Evolutionary conservation across 2,113 vertebrate genomes (phyloP).

Genomic region (Nesoenas mayeri): DNA sequence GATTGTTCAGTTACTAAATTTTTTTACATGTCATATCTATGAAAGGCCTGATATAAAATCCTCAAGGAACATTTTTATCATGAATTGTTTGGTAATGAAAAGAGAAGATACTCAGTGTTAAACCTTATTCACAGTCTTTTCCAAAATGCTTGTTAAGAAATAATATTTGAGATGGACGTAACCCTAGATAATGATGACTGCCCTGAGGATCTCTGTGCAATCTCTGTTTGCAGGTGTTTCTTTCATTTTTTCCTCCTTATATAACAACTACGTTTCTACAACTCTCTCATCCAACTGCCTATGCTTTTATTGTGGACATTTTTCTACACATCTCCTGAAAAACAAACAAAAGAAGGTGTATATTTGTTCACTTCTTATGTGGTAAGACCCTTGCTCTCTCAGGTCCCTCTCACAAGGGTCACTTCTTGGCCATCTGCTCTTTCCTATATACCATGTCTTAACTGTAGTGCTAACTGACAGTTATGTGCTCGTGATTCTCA

Average conservation of each 20-base stretch:
- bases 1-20: constrained; percentile 31
- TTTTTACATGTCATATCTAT: constrained; percentile 31
- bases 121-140: neutral
- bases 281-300: neutral
- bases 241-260: neutral
- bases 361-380: neutral
- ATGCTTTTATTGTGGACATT: neutral
- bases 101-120: neutral
- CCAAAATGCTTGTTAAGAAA: neutral
- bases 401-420: neutral
- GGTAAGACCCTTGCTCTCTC: neutral
- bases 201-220: neutral
- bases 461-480: neutral
- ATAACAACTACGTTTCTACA: neutral
- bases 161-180: neutral
- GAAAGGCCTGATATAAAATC: neutral
- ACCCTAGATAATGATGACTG: neutral
- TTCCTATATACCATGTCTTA: neutral
- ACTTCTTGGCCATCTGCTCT: constrained; percentile 13
- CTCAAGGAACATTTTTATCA: neutral
- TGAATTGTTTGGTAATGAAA: neutral
- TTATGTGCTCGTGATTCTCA: constrained; percentile 2
- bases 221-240: neutral
- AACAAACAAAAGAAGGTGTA: neutral
- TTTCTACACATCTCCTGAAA: neutral